Evolutionary conservation across 2,888 invertebrate genomes (phyloP).

Genomic region (Eurois occulta): DNA sequence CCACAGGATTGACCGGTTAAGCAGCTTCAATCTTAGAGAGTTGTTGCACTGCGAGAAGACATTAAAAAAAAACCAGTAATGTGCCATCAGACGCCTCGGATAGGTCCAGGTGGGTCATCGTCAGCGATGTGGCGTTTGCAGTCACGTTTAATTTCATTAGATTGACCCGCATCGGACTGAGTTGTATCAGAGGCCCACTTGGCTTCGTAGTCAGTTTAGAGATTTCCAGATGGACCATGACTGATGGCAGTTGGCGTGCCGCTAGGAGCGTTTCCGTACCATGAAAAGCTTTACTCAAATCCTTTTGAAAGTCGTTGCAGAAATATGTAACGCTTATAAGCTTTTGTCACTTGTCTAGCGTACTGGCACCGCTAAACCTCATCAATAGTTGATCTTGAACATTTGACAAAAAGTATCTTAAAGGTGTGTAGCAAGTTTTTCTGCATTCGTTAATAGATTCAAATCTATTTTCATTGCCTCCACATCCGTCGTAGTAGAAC

Average conservation of each 20-base stretch:
- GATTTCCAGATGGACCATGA: no score
- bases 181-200: background rate
- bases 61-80: no score
- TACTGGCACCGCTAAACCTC: background rate
- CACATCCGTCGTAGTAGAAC: constrained; percentile 21
- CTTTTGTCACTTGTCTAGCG: background rate
- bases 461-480: constrained; percentile 28
- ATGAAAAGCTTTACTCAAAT: background rate
- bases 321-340: background rate
- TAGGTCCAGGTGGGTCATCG: background rate
- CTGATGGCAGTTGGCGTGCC: background rate
- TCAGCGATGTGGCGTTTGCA: background rate
- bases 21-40: no score
- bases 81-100: background rate
- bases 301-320: background rate
- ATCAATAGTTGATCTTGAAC: background rate
- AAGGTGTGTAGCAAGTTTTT: constrained; percentile 15
- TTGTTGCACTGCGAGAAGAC: no score
- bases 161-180: background rate
- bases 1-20: no score
- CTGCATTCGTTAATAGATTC: constrained; percentile 2
- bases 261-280: background rate
- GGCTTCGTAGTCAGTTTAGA: background rate
- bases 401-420: constrained; percentile 25
- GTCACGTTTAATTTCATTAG: background rate